Conservation (phyloP, 2,113 vertebrate species). For the Sander lucioperca region DNA sequence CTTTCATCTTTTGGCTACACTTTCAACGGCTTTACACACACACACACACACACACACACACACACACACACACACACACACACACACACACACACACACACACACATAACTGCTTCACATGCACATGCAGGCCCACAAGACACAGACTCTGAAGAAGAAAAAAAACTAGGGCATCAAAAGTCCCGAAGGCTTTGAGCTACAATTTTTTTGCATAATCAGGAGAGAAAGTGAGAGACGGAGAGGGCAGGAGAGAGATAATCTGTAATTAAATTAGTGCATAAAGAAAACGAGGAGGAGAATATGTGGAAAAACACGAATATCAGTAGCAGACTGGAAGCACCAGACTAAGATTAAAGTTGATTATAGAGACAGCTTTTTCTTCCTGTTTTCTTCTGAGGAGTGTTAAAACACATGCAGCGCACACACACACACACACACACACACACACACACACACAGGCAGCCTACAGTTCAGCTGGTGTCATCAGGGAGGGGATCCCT, state of each 20-base stretch:
- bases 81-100: constrained; percentile 10
- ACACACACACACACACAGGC: background rate
- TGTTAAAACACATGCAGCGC: background rate
- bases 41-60: constrained; percentile 19
- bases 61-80: constrained; percentile 29
- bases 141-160: constrained; percentile 40
- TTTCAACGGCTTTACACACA: constrained; percentile 9
- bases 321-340: constrained; percentile 37
- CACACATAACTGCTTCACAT: constrained; percentile 23
- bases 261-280: constrained; percentile 76
- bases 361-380: constrained; percentile 10
- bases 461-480: constrained; percentile 52
- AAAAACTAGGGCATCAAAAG: constrained; percentile 84
- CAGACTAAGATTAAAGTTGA: constrained; percentile 46
- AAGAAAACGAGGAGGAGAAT: constrained; percentile 69
- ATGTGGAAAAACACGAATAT: constrained; percentile 46
- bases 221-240: constrained; percentile 23
- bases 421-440: background rate
- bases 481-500: constrained; percentile 36
- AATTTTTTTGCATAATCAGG: constrained; percentile 82
- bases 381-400: constrained; percentile 2
- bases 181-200: constrained; percentile 83
- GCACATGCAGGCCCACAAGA: constrained; percentile 43
- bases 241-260: constrained; percentile 24
- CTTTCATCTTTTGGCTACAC: constrained; percentile 67